A percentile compares a stretch with the other conserved stretches of the same genome.
These are phyloP conservation scores for Deroplatys truncata DNA, from an alignment of 2,888 invertebrate species.

Conservation along the genomic window DNA sequence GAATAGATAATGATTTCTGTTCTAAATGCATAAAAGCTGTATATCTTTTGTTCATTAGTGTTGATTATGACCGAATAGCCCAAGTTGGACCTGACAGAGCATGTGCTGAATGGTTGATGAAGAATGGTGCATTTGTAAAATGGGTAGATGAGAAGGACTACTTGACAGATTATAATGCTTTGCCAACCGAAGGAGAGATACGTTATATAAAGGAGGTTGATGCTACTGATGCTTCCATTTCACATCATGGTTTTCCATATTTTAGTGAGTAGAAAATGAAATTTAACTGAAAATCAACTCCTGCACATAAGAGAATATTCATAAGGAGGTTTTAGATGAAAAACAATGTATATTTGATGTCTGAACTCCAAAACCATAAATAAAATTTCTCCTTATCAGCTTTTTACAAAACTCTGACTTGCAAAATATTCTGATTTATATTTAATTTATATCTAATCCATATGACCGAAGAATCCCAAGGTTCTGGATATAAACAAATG, in stretches of 20 bases:
- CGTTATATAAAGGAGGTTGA: conserved; percentile 66
- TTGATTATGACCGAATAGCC: conserved; percentile 63
- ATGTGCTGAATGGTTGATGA: conserved; percentile 93
- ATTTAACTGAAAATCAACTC: not conserved
- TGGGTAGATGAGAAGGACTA: conserved; percentile 57
- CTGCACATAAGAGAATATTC: too few relatives aligned
- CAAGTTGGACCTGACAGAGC: conserved; percentile 80
- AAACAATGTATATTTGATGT: too few relatives aligned
- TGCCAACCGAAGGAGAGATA: conserved; percentile 56
- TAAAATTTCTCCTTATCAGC: too few relatives aligned
- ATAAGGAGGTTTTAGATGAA: too few relatives aligned
- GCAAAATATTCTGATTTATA: too few relatives aligned
- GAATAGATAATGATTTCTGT: too few relatives aligned
- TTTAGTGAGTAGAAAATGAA: conserved; percentile 52
- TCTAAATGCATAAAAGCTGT: too few relatives aligned
- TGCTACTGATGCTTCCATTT: conserved; percentile 75
- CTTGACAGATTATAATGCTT: conserved; percentile 67
- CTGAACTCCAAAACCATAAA: too few relatives aligned
- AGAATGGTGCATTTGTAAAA: conserved; percentile 81
- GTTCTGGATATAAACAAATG: too few relatives aligned
- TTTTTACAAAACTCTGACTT: too few relatives aligned
- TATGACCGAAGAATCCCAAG: too few relatives aligned
- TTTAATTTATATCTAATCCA: too few relatives aligned
- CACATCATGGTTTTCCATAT: conserved; percentile 79
- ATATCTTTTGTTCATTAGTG: conserved; percentile 40